Percentiles rank a stretch among this genome's conserved stretches.
Conservation (phyloP, 2,888 invertebrate genomes). For the Amiota minor region DNA sequence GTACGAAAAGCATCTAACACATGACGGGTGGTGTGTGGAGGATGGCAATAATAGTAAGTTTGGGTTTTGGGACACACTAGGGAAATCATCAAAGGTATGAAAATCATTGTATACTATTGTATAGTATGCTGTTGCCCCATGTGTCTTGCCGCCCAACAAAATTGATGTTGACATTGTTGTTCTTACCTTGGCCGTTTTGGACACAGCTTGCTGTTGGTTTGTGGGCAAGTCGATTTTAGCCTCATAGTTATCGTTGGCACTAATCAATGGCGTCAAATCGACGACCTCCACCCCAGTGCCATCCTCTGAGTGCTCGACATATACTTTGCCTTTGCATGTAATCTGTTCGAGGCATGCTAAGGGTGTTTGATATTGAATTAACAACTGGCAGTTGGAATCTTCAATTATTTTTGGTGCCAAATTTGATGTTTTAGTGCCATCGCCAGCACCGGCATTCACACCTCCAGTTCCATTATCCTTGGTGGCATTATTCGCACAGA, state of each 20-base stretch:
- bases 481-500: constrained; percentile 67
- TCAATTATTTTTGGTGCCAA: constrained; percentile 70
- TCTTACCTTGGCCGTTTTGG: constrained; percentile 68
- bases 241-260: constrained; percentile 70
- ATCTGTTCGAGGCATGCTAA: constrained; percentile 72
- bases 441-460: constrained; percentile 41
- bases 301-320: constrained; percentile 58
- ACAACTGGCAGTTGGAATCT: constrained; percentile 72
- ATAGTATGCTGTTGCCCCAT: neutral
- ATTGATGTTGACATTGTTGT: too few species aligned
- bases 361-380: constrained; percentile 72
- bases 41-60: too few species aligned
- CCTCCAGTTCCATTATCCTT: constrained; percentile 50
- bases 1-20: constrained; percentile 20
- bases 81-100: constrained; percentile 50
- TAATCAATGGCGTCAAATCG: constrained; percentile 72
- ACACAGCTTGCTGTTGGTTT: constrained; percentile 58
- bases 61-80: constrained; percentile 5
- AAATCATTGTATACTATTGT: neutral
- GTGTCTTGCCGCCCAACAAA: neutral
- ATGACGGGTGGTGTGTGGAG: neutral
- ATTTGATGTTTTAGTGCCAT: constrained; percentile 31
- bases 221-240: constrained; percentile 65
- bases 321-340: constrained; percentile 65
- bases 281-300: constrained; percentile 59